Conservation (phyloP, 2,888 invertebrate species). For the Megaustenia siamemsis region DNA sequence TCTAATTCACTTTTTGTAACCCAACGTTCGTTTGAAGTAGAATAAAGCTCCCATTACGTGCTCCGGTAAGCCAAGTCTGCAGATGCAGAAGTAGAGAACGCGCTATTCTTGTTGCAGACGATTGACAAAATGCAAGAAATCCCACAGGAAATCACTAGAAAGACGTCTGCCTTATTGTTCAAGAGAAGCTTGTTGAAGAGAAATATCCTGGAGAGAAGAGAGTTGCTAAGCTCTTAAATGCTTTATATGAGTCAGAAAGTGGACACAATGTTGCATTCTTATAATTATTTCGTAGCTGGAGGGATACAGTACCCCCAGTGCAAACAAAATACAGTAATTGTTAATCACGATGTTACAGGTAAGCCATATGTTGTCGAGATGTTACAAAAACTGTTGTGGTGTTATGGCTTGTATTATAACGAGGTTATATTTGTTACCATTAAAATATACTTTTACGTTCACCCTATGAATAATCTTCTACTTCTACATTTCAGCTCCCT, state of each 20-base stretch:
- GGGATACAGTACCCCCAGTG: no score
- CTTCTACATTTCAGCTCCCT: no score
- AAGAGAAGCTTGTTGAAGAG: neutral
- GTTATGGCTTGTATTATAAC: no score
- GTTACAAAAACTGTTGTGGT: no score
- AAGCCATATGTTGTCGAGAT: no score
- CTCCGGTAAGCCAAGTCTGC: constrained; percentile 25
- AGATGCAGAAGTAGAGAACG: constrained; percentile 12
- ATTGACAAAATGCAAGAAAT: constrained; percentile 37
- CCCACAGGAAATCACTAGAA: constrained; percentile 43
- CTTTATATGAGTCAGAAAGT: neutral
- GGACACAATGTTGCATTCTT: neutral
- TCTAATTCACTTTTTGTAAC: constrained; percentile 28
- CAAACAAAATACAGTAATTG: no score
- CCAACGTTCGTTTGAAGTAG: constrained; percentile 15
- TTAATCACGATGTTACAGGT: no score
- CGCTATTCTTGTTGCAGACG: constrained; percentile 16
- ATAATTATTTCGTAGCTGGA: neutral
- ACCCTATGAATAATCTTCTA: no score
- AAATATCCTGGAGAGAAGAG: neutral
- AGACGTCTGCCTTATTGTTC: constrained; percentile 19
- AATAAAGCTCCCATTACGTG: constrained; percentile 20
- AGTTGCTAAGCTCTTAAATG: neutral
- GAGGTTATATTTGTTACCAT: no score
- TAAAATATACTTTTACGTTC: no score